A percentile compares a stretch with the other conserved stretches of the same genome.
phyloP scores from a whole-genome alignment of 2,888 invertebrate genomes.

The Ophioninae sp. region DNA sequence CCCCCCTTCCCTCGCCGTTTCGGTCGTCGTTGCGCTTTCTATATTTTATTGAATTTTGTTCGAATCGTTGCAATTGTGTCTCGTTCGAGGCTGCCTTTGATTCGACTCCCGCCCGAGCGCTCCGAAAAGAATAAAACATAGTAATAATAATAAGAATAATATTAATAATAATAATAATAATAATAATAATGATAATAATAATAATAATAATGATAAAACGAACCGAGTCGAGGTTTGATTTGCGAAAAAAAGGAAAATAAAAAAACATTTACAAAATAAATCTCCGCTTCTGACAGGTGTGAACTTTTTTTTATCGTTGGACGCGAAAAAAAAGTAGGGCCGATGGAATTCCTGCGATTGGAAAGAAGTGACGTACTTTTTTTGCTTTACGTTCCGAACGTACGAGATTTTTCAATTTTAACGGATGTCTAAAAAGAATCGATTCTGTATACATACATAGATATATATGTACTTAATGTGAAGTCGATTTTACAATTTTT shows the following conservation, averaged over 20 bases:
- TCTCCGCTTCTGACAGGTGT: constrained; percentile 47
- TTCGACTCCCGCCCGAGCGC: constrained; percentile 52
- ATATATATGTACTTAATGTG: too few relatives aligned
- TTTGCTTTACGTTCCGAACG: background rate
- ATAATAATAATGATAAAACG: constrained; percentile 53
- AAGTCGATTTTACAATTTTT: too few relatives aligned
- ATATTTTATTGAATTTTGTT: constrained; percentile 72
- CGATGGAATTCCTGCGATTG: constrained; percentile 34
- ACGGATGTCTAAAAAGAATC: too few relatives aligned
- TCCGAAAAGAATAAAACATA: constrained; percentile 50
- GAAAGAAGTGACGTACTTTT: constrained; percentile 10
- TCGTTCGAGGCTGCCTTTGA: constrained; percentile 67
- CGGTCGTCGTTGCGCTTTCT: constrained; percentile 62
- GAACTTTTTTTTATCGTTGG: constrained; percentile 38
- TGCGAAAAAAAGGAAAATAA: constrained; percentile 26
- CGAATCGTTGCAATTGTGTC: constrained; percentile 71
- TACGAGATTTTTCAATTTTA: background rate
- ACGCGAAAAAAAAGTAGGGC: too few relatives aligned
- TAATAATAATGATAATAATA: too few relatives aligned
- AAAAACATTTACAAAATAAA: too few relatives aligned
- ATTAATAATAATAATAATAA: too few relatives aligned
- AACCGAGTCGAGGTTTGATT: constrained; percentile 47
- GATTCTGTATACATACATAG: too few relatives aligned
- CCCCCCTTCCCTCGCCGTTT: constrained; percentile 2
- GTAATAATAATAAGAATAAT: too few relatives aligned